Percentiles rank a stretch among this genome's conserved stretches.
These are phyloP conservation scores for Nematopogon swammerdamellus DNA, from an alignment of 2,888 invertebrate species.

Conservation along the genomic window DNA sequence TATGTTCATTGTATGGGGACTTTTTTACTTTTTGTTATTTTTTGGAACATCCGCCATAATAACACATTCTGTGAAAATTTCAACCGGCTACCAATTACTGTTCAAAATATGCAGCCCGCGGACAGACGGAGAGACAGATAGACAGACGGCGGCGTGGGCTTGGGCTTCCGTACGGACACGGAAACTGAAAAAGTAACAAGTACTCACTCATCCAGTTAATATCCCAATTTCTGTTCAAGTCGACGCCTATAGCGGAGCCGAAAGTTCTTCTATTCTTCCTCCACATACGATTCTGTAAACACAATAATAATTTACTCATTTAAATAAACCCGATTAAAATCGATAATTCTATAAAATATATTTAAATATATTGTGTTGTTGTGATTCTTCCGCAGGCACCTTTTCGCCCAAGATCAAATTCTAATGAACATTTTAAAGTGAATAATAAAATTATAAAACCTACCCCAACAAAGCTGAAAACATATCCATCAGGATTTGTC, in stretches of 20 bases:
- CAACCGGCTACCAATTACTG: no score
- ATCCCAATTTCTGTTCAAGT: slow-evolving; percentile 71
- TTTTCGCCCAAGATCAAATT: neutral
- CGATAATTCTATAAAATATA: neutral
- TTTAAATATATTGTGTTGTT: no score
- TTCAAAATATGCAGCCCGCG: no score
- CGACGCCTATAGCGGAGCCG: slow-evolving; percentile 57
- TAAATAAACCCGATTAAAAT: slow-evolving; percentile 15
- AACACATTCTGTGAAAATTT: no score
- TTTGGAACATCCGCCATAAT: no score
- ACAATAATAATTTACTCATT: slow-evolving; percentile 16
- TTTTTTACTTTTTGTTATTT: no score
- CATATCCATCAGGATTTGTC: slow-evolving; percentile 65
- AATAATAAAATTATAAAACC: neutral
- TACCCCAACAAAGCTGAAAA: slow-evolving; percentile 49
- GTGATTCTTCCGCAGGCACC: no score
- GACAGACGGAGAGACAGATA: no score
- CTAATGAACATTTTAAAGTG: neutral
- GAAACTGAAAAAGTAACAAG: no score
- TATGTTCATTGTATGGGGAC: no score
- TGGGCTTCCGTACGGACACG: no score
- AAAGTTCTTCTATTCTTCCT: slow-evolving; percentile 53
- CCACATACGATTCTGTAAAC: slow-evolving; percentile 66
- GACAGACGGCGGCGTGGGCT: no score
- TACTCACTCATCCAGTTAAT: slow-evolving; percentile 61